These are phyloP conservation scores for Lasioglossum zephyrum DNA, from an alignment of 2,888 invertebrate species.

Conservation along the genomic window DNA sequence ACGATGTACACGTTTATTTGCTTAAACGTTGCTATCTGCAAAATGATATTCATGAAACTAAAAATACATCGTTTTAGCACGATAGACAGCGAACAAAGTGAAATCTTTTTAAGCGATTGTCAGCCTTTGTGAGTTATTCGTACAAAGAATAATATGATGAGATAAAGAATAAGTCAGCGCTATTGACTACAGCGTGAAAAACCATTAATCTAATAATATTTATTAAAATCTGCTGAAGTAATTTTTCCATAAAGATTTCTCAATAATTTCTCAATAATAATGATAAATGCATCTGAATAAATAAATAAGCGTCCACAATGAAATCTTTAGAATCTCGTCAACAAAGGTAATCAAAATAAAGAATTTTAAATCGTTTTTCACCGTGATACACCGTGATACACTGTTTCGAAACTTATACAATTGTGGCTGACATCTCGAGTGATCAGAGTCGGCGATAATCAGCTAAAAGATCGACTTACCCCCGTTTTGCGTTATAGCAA, in stretches of 20 bases:
- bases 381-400: too few relatives aligned
- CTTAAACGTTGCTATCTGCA: neutral
- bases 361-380: too few relatives aligned
- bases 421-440: neutral
- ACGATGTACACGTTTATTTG: neutral
- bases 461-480: slow-evolving; percentile 43
- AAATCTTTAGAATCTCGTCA: neutral
- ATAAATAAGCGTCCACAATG: neutral
- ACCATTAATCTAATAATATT: neutral
- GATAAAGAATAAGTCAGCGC: neutral
- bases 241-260: neutral
- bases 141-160: neutral
- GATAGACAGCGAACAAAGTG: neutral
- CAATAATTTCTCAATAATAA: neutral
- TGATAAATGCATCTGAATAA: neutral
- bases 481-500: slow-evolving; percentile 49
- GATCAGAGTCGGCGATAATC: neutral
- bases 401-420: neutral
- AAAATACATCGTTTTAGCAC: neutral
- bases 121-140: neutral
- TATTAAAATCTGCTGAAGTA: neutral
- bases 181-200: neutral
- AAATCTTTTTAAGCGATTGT: neutral
- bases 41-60: neutral
- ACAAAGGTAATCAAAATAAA: neutral